Evolutionary conservation across 1,140 invertebrate genomes (phyloP).

Genomic region (Platyscapa corneri): DNA sequence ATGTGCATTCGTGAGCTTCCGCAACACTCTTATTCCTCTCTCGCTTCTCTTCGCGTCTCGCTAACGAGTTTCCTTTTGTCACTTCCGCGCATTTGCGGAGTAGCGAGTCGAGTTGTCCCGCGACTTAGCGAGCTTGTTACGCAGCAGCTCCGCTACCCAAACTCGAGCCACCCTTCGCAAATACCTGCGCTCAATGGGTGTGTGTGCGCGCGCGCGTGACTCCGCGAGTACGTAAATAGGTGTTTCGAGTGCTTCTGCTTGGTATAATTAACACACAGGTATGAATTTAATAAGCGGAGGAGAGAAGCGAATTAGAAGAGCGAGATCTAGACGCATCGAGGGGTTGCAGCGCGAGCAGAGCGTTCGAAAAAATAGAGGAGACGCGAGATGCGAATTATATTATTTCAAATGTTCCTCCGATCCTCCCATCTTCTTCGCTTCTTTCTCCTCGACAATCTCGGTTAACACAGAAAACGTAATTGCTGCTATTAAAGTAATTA

Average conservation of each 20-base stretch:
- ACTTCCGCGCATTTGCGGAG: slow-evolving; percentile 44
- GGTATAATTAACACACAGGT: background rate
- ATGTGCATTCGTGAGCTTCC: background rate
- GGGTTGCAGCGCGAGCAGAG: background rate
- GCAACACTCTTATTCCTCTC: background rate
- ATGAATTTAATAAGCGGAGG: background rate
- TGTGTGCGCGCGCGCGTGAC: background rate
- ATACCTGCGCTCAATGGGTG: no score
- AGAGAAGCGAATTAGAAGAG: background rate
- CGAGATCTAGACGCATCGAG: background rate
- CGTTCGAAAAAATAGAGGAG: no score
- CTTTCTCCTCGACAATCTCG: background rate
- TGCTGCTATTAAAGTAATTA: background rate
- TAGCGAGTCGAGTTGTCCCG: slow-evolving; percentile 30
- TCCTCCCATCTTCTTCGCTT: no score
- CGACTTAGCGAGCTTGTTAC: slow-evolving; percentile 40
- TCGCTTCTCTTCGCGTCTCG: background rate
- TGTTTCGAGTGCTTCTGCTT: background rate
- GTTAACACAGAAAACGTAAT: background rate
- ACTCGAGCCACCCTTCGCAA: no score
- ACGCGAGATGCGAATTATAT: no score
- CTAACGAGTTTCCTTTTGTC: slow-evolving; percentile 63
- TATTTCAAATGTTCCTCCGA: no score
- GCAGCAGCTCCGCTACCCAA: background rate
- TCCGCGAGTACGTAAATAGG: background rate